Conservation (phyloP, 2,888 invertebrate genomes). For the Onchidella celtica region DNA sequence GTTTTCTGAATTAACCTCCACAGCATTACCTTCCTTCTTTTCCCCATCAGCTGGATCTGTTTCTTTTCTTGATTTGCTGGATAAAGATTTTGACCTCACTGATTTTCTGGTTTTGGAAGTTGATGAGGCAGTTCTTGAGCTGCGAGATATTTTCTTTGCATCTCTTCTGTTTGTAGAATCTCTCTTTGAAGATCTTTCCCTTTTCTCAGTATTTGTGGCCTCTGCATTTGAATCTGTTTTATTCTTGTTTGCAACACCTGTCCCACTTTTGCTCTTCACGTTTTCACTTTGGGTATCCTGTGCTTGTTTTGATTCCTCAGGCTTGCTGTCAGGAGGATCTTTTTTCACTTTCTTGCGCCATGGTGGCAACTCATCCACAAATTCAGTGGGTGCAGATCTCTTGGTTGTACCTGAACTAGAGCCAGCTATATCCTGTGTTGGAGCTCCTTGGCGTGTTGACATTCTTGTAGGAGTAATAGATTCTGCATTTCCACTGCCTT, state of each 20-base stretch:
- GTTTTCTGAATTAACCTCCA: too few relatives aligned
- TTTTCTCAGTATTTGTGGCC: background rate
- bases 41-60: too few relatives aligned
- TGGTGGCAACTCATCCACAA: conserved; percentile 14
- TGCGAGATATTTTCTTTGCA: conserved; percentile 7
- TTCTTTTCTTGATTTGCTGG: too few relatives aligned
- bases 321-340: too few relatives aligned
- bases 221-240: background rate
- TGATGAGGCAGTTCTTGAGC: background rate
- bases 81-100: too few relatives aligned
- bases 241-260: background rate
- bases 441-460: background rate
- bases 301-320: background rate
- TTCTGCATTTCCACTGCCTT: too few relatives aligned
- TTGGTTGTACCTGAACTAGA: background rate
- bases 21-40: too few relatives aligned
- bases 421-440: background rate
- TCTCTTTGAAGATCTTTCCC: background rate
- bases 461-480: background rate
- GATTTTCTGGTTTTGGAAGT: background rate
- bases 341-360: conserved; percentile 3
- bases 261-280: background rate
- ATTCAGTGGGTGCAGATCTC: conserved; percentile 9
- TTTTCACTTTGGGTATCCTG: background rate
- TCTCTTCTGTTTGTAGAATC: background rate